Evolutionary conservation across 2,797 vertebrate species (phyloP), one percentile per base, ranked within the genome.

Genomic region (Avahi laniger): DNA sequence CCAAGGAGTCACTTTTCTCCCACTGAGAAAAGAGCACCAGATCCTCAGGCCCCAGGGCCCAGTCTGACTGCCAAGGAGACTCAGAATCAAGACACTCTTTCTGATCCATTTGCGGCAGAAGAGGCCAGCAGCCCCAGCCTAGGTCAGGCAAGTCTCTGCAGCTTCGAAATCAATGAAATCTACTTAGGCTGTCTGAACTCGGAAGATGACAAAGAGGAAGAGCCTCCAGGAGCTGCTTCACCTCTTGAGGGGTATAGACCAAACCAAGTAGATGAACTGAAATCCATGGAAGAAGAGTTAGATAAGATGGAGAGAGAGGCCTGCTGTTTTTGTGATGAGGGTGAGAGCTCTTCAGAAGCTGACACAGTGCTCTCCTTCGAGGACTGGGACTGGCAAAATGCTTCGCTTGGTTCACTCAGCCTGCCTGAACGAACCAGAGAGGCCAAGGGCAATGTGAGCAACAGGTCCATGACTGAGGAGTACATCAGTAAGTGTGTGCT

Each of bases 141-240:
- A 20, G 78, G 52, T 61, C 97, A 96, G 8, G 69, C 85, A 5
- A 99, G 98, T 92, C 98, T 99, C 50, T 75, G 81, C 78, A 98
- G 98, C 96, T 98, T 99, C 6, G 98, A 99, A 73, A 98, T 98
- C 75, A 98, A 98, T 48, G 98, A 99, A 97, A 96, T 98, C 67
- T 97, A 97, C 7, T 97, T 97, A 63, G 92, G 94, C 92, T 98
- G 90, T 12, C 70, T 98, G 63, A 97, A 98, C 28, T 3, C 46
- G 38, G 26, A 70, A 0, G 41, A 94, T 14, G 96, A 95, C 8
- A 93, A 81, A 41, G 50, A 95, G 35, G 91, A 94, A 72, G 95
- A 93, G 38, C 61, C 52, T 6, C 80, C 65, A 72, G 80, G 69
- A 10, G n/a, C 81, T 14, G 73, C 38, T 46, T 83, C 80, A 43